phyloP scores from a whole-genome alignment of 1,140 invertebrate species.

The Grapholita molesta region DNA sequence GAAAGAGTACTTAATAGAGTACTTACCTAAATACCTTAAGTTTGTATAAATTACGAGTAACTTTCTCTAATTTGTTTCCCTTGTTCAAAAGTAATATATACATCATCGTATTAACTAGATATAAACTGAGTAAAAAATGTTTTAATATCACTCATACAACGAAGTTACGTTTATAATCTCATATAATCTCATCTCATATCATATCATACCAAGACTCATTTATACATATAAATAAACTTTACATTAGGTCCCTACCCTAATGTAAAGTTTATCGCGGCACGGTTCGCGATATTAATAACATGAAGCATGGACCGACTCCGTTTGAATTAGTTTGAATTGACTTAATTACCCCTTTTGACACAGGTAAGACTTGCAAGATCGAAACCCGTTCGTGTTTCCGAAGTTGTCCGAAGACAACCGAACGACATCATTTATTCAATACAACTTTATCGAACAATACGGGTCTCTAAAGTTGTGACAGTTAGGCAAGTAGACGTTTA shows the following conservation, averaged over 20 bases:
- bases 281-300: not conserved
- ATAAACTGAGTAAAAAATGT: no score
- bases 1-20: not conserved
- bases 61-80: no score
- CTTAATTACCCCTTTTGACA: not conserved
- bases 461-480: not conserved
- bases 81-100: no score
- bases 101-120: no score
- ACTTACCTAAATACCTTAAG: no score
- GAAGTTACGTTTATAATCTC: no score
- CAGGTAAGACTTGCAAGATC: not conserved
- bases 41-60: no score
- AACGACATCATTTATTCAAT: not conserved
- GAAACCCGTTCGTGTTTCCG: not conserved
- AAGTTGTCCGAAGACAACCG: not conserved
- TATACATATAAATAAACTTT: no score
- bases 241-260: no score
- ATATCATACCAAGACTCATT: no score
- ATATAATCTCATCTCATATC: no score
- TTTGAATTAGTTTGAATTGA: not conserved
- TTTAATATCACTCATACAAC: no score
- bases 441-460: not conserved
- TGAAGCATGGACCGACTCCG: not conserved
- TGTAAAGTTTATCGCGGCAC: not conserved
- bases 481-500: constrained; percentile 14